phyloP scores from a whole-genome alignment of 2,113 vertebrate genomes.

The Platichthys flesus region DNA sequence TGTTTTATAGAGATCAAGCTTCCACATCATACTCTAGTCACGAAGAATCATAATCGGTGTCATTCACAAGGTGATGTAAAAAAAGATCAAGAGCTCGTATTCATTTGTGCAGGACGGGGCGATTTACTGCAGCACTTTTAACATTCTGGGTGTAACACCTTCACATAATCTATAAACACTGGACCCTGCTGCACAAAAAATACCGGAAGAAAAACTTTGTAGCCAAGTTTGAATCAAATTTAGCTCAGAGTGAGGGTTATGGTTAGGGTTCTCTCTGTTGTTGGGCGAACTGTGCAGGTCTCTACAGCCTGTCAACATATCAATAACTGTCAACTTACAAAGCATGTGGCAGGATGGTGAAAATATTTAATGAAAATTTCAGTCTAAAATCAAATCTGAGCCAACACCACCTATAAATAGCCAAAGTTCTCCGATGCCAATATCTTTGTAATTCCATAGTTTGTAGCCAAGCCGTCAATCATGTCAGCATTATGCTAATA shows the following conservation, averaged over 20 bases:
- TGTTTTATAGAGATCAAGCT: not conserved
- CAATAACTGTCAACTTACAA: conserved; percentile 56
- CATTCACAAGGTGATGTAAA: not conserved
- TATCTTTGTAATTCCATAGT: conserved; percentile 53
- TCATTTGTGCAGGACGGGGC: not conserved
- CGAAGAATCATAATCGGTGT: not conserved
- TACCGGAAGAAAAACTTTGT: conserved; percentile 1
- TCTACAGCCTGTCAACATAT: conserved; percentile 54
- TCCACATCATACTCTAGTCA: not conserved
- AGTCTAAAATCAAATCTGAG: conserved; percentile 54
- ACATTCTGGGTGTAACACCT: not conserved
- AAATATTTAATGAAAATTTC: conserved; percentile 61
- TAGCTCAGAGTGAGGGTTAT: not conserved
- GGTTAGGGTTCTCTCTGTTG: conserved; percentile 14
- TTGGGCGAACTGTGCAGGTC: conserved; percentile 27
- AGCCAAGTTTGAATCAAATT: conserved; percentile 21
- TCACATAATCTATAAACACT: not conserved
- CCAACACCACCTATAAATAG: conserved; percentile 41
- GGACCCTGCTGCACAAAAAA: not conserved
- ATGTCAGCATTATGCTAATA: conserved; percentile 45
- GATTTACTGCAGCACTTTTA: not conserved
- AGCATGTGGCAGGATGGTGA: conserved; percentile 31
- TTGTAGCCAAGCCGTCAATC: conserved; percentile 34
- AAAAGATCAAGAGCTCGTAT: not conserved
- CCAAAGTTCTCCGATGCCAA: conserved; percentile 25